Percentiles rank a stretch among this genome's conserved stretches.
Conservation (phyloP, 1,140 invertebrate genomes). For the Heliconius himera region DNA sequence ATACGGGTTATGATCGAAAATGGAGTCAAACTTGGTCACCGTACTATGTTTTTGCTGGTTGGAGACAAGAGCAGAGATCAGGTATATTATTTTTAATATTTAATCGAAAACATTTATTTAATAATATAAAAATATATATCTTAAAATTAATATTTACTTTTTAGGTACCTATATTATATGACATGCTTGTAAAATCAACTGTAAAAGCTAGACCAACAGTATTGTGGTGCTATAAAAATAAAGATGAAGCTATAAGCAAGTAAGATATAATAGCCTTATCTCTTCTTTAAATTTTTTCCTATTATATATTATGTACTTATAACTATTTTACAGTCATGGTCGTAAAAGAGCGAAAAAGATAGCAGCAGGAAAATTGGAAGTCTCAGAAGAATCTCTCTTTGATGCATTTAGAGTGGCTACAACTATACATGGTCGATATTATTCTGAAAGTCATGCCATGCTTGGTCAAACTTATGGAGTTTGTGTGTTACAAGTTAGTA, state of each 20-base stretch:
- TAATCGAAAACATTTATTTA: not conserved
- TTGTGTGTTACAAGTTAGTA: conserved; percentile 93
- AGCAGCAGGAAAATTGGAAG: conserved; percentile 92
- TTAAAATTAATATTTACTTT: conserved; percentile 28
- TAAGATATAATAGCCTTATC: conserved; percentile 65
- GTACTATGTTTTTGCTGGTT: conserved; percentile 96
- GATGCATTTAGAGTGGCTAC: conserved; percentile 98
- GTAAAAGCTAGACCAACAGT: conserved; percentile 96
- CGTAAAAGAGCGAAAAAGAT: conserved; percentile 98
- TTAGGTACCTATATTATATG: conserved; percentile 97
- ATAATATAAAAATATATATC: not conserved
- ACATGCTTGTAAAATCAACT: conserved; percentile 97
- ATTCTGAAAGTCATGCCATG: conserved; percentile 98
- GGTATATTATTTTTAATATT: conserved; percentile 79
- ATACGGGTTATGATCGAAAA: conserved; percentile 98
- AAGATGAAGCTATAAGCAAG: conserved; percentile 92
- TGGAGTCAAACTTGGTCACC: conserved; percentile 93
- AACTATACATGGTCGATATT: conserved; percentile 98
- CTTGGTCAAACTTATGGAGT: conserved; percentile 99
- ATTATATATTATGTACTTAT: not conserved
- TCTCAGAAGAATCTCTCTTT: conserved; percentile 98
- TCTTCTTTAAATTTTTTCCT: not conserved
- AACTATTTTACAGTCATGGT: conserved; percentile 86
- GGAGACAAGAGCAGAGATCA: conserved; percentile 98
- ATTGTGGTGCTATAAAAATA: conserved; percentile 99